Percentiles rank a stretch among this genome's conserved stretches.
phyloP scores from a whole-genome alignment of 1,140 invertebrate genomes.

The Drosophila kohkoa region DNA sequence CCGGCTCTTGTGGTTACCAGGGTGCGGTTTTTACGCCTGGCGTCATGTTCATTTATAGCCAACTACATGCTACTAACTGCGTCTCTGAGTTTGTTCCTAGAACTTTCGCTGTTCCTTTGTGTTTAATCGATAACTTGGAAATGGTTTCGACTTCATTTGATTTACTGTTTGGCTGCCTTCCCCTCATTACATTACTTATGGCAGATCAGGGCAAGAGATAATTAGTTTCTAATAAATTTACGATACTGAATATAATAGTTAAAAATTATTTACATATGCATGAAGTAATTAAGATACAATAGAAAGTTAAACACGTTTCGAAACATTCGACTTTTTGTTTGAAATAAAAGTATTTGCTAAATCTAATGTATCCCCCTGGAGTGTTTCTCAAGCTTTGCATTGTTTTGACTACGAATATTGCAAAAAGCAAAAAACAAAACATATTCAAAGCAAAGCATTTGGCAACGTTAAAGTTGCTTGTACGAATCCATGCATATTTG shows the following conservation, averaged over 20 bases:
- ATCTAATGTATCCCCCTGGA: neutral
- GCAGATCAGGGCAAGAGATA: slow-evolving; percentile 46
- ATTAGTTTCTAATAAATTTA: no score
- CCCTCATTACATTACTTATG: slow-evolving; percentile 53
- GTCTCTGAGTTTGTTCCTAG: slow-evolving; percentile 30
- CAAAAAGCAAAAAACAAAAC: slow-evolving; percentile 26
- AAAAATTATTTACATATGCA: no score
- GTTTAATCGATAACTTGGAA: slow-evolving; percentile 71
- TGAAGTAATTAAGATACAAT: no score
- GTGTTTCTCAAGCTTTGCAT: slow-evolving; percentile 24
- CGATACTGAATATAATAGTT: no score
- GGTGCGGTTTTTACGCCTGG: slow-evolving; percentile 73
- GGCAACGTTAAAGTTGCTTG: slow-evolving; percentile 49
- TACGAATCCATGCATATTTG: slow-evolving; percentile 74
- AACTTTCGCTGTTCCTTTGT: slow-evolving; percentile 70
- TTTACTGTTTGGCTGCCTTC: slow-evolving; percentile 23
- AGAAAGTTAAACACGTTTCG: neutral
- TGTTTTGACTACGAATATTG: slow-evolving; percentile 11
- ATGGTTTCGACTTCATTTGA: slow-evolving; percentile 17
- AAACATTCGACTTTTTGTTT: no score
- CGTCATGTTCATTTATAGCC: slow-evolving; percentile 73
- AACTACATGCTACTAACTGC: slow-evolving; percentile 11
- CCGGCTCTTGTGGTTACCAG: slow-evolving; percentile 36
- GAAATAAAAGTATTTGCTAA: no score
- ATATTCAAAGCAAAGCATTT: slow-evolving; percentile 42